A percentile compares a stretch with the other conserved stretches of the same genome.
Evolutionary conservation across 2,113 vertebrate genomes (phyloP).

Genomic region (Syngnathus typhle): DNA sequence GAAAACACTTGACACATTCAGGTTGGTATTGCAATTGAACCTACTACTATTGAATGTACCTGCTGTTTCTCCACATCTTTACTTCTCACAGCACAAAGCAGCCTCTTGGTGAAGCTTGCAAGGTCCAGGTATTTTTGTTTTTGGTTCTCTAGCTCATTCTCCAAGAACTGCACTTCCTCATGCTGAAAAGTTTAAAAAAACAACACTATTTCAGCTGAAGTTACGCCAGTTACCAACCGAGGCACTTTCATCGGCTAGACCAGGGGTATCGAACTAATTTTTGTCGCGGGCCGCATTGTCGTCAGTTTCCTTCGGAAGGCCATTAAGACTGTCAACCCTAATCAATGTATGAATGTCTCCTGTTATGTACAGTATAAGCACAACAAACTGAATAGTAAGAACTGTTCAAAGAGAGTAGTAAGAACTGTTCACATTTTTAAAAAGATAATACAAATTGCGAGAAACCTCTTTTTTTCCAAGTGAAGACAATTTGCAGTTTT

Average conservation of each 20-base stretch:
- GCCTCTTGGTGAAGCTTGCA: conserved; percentile 81
- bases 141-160: conserved; percentile 88
- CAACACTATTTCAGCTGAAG: neutral
- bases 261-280: too few species aligned
- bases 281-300: too few species aligned
- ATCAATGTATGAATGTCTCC: too few species aligned
- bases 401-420: too few species aligned
- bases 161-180: conserved; percentile 91
- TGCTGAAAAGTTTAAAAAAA: conserved; percentile 70
- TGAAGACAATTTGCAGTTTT: too few species aligned
- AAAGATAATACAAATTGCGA: too few species aligned
- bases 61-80: conserved; percentile 91
- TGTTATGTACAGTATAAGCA: too few species aligned
- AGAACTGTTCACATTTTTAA: too few species aligned
- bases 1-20: neutral
- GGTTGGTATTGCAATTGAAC: neutral
- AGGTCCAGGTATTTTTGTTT: conserved; percentile 91
- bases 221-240: neutral
- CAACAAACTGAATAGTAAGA: too few species aligned
- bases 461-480: too few species aligned
- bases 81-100: conserved; percentile 83
- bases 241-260: neutral
- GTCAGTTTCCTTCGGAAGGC: too few species aligned
- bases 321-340: too few species aligned
- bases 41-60: conserved; percentile 55